phyloP scores from a whole-genome alignment of 2,888 invertebrate species.

The Dioctria rufipes region DNA sequence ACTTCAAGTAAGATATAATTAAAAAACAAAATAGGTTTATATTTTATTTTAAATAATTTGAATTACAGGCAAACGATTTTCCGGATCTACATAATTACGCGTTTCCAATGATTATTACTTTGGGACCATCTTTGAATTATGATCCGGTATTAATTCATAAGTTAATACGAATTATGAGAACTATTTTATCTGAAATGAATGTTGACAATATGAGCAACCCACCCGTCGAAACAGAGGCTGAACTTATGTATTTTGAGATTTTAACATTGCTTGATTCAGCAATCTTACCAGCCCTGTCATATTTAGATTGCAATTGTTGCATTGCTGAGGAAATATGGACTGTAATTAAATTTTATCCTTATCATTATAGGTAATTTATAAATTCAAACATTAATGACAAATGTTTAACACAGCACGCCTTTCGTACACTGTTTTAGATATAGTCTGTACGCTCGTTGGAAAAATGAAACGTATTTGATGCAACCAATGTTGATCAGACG shows the following conservation, averaged over 20 bases:
- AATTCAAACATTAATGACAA: neutral
- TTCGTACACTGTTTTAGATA: slow-evolving; percentile 73
- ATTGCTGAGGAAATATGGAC: slow-evolving; percentile 97
- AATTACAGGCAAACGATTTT: slow-evolving; percentile 76
- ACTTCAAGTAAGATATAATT: slow-evolving; percentile 41
- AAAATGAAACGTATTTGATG: slow-evolving; percentile 87
- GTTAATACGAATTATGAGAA: slow-evolving; percentile 75
- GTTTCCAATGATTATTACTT: slow-evolving; percentile 86
- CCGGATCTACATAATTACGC: slow-evolving; percentile 82
- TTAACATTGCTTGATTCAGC: slow-evolving; percentile 89
- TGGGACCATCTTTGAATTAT: slow-evolving; percentile 90
- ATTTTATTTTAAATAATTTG: neutral
- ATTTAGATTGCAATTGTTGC: slow-evolving; percentile 95
- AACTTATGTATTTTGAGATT: slow-evolving; percentile 85
- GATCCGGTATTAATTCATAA: slow-evolving; percentile 95
- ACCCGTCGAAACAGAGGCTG: slow-evolving; percentile 66
- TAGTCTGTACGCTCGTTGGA: slow-evolving; percentile 96
- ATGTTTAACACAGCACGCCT: neutral
- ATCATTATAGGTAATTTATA: slow-evolving; percentile 77
- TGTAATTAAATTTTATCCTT: slow-evolving; percentile 87
- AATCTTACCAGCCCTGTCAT: slow-evolving; percentile 90
- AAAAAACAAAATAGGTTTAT: neutral
- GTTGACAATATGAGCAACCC: slow-evolving; percentile 69
- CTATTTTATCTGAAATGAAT: slow-evolving; percentile 69
- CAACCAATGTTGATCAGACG: slow-evolving; percentile 89